These are phyloP conservation scores for western clawed frog (Xenopus tropicalis) DNA, from an alignment of 2,113 vertebrate genomes.

Conservation along the genomic window UCB_Xtro_10.0 CM004443.2:135276001-135276500, in stretches of 20 bases:
- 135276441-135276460: not conserved
- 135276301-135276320: slow-evolving; percentile 21
- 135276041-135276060: no score
- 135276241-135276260: slow-evolving; percentile 18
- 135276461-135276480: not conserved
- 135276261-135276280: slow-evolving; percentile 1
- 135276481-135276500: slow-evolving; percentile 20
- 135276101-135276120: no score
- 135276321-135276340: slow-evolving; percentile 30
- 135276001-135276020: no score
- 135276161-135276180: no score
- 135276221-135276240: not conserved
- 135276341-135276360: not conserved
- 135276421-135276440: slow-evolving; percentile 7
- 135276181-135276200: no score
- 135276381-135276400: not conserved
- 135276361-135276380: not conserved
- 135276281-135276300: slow-evolving; percentile 4
- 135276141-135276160: no score
- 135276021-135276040: no score
- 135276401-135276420: not conserved
- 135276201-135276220: no score
- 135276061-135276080: no score
- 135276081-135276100: no score
- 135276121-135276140: no score